Base-by-base conservation (phyloP, 2,888 invertebrate genomes). In the Harpalus rufipes region DNA sequence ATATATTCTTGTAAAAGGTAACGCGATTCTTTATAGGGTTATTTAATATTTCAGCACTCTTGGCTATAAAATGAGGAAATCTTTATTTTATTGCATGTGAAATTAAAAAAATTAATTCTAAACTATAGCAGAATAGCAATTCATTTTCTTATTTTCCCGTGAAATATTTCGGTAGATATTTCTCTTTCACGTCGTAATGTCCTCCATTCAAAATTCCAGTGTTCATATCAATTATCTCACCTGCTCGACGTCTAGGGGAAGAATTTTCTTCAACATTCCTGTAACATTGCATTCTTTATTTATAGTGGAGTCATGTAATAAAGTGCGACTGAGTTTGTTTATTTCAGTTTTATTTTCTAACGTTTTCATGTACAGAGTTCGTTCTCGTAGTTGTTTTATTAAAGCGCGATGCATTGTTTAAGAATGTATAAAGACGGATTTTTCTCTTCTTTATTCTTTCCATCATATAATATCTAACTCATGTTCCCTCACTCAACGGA, bases 151-250 rank as follows among this genome's bases (percentile, higher is more conserved):
- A 6, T 61, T 61, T 61, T 21, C 61, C 21, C 10, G 61, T 0
- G 18, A 51, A 51, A 51, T 51, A 51, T 51, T 8, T 51, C 10
- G 12, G 44, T 8, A 51, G 12, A 51, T 51, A 51, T 51, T 51
- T 51, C 44, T 10, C 21, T 61, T 61, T 61, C 61, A 10, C 61
- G 12, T 51, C 44, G 12, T 61, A 59, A 59, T 59, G 61, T 61
- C 61, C 18, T 61, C 10, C 61, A 61, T 7, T 61, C 18, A 18
- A 21, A 65, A 65, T 65, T 65, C 65, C 65, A n/a, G 10, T 7
- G 32, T 65, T n/a, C 65, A 65, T 65, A 65, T 65, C 65, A 65
- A 65, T 65, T 65, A 65, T 65, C 65, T 65, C 65, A 65, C 65
- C 65, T 65, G 65, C 65, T 51, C 44, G 10, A 51, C 44, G 44